These are phyloP conservation scores for Willisornis vidua DNA, from an alignment of 2,113 vertebrate genomes.

Conservation along the genomic window DNA sequence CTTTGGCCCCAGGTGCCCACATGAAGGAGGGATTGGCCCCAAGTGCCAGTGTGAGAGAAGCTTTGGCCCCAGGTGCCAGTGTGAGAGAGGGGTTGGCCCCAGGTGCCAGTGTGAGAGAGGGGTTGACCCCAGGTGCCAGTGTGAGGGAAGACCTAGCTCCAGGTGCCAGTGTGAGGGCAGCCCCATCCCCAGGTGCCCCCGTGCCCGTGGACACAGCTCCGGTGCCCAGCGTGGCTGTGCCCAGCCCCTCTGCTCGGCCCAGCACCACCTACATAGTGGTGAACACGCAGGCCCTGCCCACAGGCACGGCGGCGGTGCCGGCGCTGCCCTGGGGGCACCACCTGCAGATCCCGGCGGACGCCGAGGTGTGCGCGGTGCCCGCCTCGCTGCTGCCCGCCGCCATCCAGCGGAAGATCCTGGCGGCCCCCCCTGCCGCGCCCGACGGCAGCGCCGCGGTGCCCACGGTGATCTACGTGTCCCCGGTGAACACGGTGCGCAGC, in stretches of 20 bases:
- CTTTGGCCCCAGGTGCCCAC: too few species aligned
- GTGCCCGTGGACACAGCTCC: too few species aligned
- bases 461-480: constrained; percentile 80
- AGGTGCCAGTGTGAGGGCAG: constrained; percentile 4
- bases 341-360: constrained; percentile 83
- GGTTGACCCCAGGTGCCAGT: neutral
- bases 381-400: constrained; percentile 77
- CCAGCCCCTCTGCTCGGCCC: constrained; percentile 49
- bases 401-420: constrained; percentile 81
- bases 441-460: constrained; percentile 52
- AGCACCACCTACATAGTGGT: constrained; percentile 51
- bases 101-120: neutral
- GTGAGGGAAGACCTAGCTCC: neutral
- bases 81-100: constrained; percentile 40
- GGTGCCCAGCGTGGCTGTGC: neutral
- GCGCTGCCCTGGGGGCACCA: constrained; percentile 79
- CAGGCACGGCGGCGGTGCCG: constrained; percentile 62
- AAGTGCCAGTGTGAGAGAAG: too few species aligned
- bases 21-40: too few species aligned
- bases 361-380: constrained; percentile 81
- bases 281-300: constrained; percentile 58
- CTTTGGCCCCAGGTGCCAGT: too few species aligned
- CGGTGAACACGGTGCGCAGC: constrained; percentile 81
- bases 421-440: constrained; percentile 27
- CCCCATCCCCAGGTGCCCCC: too few species aligned